Conservation (phyloP, 2,888 invertebrate species). For the Nymphalis c-album region DNA sequence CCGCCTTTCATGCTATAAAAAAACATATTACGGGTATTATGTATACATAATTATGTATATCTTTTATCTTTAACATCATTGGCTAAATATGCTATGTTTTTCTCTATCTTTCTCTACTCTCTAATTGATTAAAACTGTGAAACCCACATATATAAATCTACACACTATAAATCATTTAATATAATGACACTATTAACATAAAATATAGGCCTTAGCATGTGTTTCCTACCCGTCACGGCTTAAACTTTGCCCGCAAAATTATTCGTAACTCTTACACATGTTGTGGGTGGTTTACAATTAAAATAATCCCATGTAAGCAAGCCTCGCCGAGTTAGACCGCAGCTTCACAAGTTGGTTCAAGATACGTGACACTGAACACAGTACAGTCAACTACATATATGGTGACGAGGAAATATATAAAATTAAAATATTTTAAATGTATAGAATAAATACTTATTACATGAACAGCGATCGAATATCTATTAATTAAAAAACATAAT, state of each 20-base stretch:
- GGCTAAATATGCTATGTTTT: too few species aligned
- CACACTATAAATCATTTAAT: too few species aligned
- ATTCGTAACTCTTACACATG: slow-evolving; percentile 21
- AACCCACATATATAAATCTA: too few species aligned
- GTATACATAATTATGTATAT: too few species aligned
- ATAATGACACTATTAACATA: not conserved
- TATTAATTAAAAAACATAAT: too few species aligned
- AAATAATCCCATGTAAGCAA: slow-evolving; percentile 23
- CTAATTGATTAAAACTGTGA: too few species aligned
- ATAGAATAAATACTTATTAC: not conserved
- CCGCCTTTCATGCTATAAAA: too few species aligned
- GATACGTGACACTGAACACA: slow-evolving; percentile 14
- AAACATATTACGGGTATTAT: too few species aligned
- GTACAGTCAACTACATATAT: slow-evolving; percentile 4
- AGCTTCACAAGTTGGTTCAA: slow-evolving; percentile 21
- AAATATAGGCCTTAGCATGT: slow-evolving; percentile 5
- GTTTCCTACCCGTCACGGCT: slow-evolving; percentile 1
- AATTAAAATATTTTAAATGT: not conserved
- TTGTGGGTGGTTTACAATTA: slow-evolving; percentile 27
- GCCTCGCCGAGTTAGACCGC: slow-evolving; percentile 17
- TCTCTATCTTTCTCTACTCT: too few species aligned
- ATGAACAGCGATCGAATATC: too few species aligned
- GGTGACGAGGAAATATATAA: not conserved
- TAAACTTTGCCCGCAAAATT: slow-evolving; percentile 16
- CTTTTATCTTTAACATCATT: too few species aligned